Evolutionary conservation across 92 coral and sea anemone species (phyloP).

Genomic region (Heliopora coerulea): DNA sequence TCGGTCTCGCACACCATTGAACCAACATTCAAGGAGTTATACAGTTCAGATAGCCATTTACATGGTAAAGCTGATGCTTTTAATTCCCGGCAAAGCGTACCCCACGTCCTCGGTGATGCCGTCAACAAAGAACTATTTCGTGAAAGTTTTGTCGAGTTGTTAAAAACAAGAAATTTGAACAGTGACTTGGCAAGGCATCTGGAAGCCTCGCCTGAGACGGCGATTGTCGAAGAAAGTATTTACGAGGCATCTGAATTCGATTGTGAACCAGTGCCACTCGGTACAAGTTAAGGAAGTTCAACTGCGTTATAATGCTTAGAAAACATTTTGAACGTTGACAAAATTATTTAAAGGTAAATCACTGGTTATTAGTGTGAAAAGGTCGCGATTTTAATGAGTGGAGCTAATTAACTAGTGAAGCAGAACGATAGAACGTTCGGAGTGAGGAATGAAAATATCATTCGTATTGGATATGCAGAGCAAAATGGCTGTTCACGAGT

Average conservation of each 20-base stretch:
- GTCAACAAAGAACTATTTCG: slow-evolving; percentile 31
- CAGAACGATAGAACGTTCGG: no score
- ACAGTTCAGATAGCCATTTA: slow-evolving; percentile 6
- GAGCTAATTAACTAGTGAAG: no score
- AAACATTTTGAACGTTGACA: no score
- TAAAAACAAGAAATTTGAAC: slow-evolving; percentile 21
- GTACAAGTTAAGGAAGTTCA: no score
- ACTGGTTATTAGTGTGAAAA: no score
- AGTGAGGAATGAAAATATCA: no score
- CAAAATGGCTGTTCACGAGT: no score
- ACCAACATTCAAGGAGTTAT: not conserved
- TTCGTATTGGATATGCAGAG: no score
- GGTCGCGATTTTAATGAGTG: no score
- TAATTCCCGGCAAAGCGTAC: not conserved
- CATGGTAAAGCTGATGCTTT: not conserved
- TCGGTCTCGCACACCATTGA: not conserved
- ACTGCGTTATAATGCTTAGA: not conserved
- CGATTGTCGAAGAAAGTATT: slow-evolving; percentile 17
- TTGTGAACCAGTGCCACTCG: not conserved
- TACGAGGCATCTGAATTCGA: not conserved
- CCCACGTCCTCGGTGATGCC: slow-evolving; percentile 5
- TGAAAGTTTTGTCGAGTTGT: slow-evolving; percentile 39
- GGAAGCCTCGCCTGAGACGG: slow-evolving; percentile 36
- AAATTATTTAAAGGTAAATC: no score
- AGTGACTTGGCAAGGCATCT: slow-evolving; percentile 21